phyloP scores from a whole-genome alignment of 2,113 vertebrate genomes.

The Dipodomys stephensi region DNA sequence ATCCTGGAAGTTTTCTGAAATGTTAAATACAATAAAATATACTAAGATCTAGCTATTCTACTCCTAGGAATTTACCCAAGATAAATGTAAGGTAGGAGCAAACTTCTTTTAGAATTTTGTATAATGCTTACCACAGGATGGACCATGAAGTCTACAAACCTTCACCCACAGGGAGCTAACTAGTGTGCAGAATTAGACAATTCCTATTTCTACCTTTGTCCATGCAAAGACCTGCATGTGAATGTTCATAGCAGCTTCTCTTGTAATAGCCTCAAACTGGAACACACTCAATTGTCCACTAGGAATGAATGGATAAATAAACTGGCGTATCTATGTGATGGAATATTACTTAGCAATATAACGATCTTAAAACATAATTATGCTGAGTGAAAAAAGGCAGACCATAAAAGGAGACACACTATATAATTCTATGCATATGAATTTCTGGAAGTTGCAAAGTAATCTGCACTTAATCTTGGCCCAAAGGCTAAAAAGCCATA shows the following conservation, averaged over 20 bases:
- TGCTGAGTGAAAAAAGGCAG: neutral
- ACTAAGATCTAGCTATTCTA: neutral
- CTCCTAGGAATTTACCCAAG: neutral
- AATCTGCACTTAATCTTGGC: too few species aligned
- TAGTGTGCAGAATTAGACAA: neutral
- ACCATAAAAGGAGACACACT: neutral
- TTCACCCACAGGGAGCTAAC: too few species aligned
- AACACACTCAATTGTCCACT: neutral
- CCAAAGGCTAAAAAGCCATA: too few species aligned
- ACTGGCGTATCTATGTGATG: neutral
- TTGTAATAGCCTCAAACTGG: neutral
- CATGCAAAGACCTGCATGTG: neutral
- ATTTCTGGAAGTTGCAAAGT: slow-evolving; percentile 1
- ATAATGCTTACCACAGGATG: neutral
- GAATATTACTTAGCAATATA: neutral
- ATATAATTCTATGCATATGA: neutral
- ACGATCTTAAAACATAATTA: slow-evolving; percentile 8
- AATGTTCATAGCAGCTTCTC: neutral
- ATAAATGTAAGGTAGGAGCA: neutral
- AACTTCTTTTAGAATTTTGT: neutral
- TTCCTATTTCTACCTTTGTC: neutral
- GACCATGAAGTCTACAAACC: neutral
- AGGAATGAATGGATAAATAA: neutral
- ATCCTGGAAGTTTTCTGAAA: neutral
- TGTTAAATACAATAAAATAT: neutral